Evolutionary conservation across 2,113 vertebrate species (phyloP).

Genomic region (Campylomormyrus tamandua): DNA sequence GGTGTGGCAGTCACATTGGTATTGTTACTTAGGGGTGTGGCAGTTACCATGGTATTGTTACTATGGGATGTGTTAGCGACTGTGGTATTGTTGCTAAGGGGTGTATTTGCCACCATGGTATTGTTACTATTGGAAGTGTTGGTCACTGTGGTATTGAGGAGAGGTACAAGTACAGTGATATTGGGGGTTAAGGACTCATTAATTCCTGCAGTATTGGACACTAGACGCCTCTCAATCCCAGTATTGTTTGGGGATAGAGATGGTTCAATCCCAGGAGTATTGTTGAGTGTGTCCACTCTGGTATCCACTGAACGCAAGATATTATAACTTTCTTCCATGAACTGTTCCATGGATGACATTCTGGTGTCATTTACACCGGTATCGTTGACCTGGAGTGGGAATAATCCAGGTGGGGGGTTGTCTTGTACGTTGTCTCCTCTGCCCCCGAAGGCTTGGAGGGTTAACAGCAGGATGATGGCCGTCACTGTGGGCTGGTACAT

Average conservation of each 20-base stretch:
- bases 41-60: not conserved
- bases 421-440: no score
- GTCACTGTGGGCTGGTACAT: not conserved
- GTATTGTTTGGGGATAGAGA: not conserved
- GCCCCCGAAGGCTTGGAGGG: not conserved
- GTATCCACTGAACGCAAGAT: not conserved
- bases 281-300: not conserved
- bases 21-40: not conserved
- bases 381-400: not conserved
- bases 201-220: not conserved
- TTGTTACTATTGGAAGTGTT: not conserved
- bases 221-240: not conserved
- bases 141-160: not conserved
- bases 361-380: not conserved
- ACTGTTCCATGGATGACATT: not conserved
- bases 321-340: not conserved
- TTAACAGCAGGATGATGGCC: not conserved
- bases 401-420: not conserved
- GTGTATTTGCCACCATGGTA: not conserved
- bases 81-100: not conserved
- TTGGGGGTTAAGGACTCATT: not conserved
- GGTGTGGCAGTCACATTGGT: not conserved
- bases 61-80: no score
- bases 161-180: not conserved
- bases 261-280: not conserved